Base-by-base conservation (phyloP, 2,888 invertebrate genomes). In the Dermolepida albohirtum region DNA sequence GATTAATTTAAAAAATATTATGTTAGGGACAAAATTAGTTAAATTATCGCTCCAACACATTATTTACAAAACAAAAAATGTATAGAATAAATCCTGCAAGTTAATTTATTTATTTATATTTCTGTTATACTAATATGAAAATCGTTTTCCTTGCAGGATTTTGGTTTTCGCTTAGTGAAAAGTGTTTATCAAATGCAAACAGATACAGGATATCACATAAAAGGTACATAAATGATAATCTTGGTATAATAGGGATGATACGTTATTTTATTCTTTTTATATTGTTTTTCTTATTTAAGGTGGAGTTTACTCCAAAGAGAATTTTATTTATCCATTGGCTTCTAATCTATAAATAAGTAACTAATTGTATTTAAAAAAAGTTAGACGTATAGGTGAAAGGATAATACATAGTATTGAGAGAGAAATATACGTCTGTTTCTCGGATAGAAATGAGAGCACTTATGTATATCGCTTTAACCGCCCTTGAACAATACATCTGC, bases 221-320 rank as follows among this genome's bases (percentile, higher is more conserved):
- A 22, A 34, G 34, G 34, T 34, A 34, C 10, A 34, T 10, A 34
- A 71, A 68, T 59, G 66, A 67, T 39, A 66, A 67, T 71, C 40
- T 64, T 50, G 50, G 49, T 52, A 52, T 57, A 47, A 57, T 69
- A 39, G 47, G 43, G 67, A 63, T 44, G 14, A 55, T 70, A 43
- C 11, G 54, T 49, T 52, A 52, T 50, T 57, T 54, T 73, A 49
- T 51, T 41, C 41, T 62, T 34, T 34, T 34, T 8, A 5, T 8
- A 34, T 1, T 34, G 2, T 2, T 10, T 34, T 34, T 34, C 34
- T 34, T 47, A n/a, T 43, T 27, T 73, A 82, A 84, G 84, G 85
- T 84, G 84, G 84, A 85, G 84, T 85, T 85, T 84, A 84, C 85
- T 84, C 83, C 83, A 79, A 78, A 62, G 59, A 59, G 47, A 47